These are phyloP conservation scores for Clarias magur DNA, from an alignment of 2,113 vertebrate species.

Conservation along the genomic window DNA sequence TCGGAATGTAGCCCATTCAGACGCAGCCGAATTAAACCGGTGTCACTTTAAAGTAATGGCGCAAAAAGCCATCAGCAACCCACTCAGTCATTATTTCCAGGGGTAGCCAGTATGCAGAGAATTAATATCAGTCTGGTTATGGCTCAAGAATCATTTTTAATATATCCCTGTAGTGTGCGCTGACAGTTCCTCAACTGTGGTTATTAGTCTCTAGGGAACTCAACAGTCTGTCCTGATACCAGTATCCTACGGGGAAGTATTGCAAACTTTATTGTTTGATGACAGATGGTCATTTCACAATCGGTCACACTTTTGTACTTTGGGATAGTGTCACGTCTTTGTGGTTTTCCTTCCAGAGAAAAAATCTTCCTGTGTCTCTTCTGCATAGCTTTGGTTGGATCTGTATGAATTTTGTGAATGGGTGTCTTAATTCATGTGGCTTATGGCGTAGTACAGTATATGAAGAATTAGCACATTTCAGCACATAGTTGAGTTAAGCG, in stretches of 20 bases:
- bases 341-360: too few species aligned
- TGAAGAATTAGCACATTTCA: neutral
- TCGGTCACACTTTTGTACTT: neutral
- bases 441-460: neutral
- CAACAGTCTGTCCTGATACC: neutral
- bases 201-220: conserved; percentile 12
- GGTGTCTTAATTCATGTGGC: neutral
- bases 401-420: neutral
- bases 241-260: neutral
- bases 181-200: conserved; percentile 9
- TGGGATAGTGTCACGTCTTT: neutral
- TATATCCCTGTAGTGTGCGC: conserved; percentile 3
- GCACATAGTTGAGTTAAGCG: neutral
- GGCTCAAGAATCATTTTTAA: conserved; percentile 32
- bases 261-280: conserved; percentile 20
- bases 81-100: conserved; percentile 57
- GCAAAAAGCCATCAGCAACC: conserved; percentile 57
- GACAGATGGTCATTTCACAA: neutral
- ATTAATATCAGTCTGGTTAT: conserved; percentile 34
- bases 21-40: conserved; percentile 65
- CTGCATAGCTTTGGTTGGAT: neutral
- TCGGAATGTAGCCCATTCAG: conserved; percentile 57
- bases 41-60: conserved; percentile 52
- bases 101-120: neutral
- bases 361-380: neutral